Conservation (phyloP, 92 coral and sea anemone genomes). For the Palythoa grandiflora region DNA sequence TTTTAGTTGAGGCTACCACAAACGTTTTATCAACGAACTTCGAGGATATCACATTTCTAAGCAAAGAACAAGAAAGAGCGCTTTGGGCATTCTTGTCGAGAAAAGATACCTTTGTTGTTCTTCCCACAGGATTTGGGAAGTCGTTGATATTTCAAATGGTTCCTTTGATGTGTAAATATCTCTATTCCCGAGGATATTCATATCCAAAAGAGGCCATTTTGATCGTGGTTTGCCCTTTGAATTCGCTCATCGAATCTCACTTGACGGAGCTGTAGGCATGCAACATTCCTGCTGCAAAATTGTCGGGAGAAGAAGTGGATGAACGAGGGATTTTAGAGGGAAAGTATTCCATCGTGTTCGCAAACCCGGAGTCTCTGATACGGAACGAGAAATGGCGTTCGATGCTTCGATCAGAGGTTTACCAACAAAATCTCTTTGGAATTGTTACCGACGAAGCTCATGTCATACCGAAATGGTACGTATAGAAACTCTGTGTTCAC, state of each 20-base stretch:
- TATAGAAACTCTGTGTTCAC: neutral
- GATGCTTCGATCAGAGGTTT: conserved; percentile 45
- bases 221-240: conserved; percentile 58
- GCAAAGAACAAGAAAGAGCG: conserved; percentile 36
- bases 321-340: conserved; percentile 50
- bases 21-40: neutral
- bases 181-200: conserved; percentile 19
- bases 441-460: conserved; percentile 67
- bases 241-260: conserved; percentile 54
- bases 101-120: conserved; percentile 58
- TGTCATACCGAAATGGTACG: conserved; percentile 69
- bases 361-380: conserved; percentile 57
- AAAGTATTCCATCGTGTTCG: conserved; percentile 45
- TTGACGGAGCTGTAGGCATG: conserved; percentile 17
- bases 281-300: neutral
- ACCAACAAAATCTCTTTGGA: conserved; percentile 54
- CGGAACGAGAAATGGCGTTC: conserved; percentile 47
- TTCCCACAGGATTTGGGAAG: conserved; percentile 67
- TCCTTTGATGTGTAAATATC: conserved; percentile 47
- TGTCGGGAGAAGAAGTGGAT: conserved; percentile 48
- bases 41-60: conserved; percentile 5
- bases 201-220: conserved; percentile 44
- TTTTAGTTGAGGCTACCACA: neutral
- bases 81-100: conserved; percentile 30
- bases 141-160: conserved; percentile 62